A percentile compares a stretch with the other conserved stretches of the same genome.
Conservation (phyloP, 1,140 invertebrate species). For the Drosophila serrata region DNA sequence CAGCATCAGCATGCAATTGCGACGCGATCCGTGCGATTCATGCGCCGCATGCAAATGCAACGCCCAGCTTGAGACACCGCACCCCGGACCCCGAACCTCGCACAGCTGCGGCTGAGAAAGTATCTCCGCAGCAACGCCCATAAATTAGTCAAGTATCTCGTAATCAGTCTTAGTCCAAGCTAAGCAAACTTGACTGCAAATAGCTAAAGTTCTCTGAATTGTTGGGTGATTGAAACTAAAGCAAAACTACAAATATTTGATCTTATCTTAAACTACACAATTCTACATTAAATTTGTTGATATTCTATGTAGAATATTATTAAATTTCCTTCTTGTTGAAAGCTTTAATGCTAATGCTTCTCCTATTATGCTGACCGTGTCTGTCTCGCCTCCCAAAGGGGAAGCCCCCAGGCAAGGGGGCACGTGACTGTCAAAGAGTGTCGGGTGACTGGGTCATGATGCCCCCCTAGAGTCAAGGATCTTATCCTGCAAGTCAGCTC, state of each 20-base stretch:
- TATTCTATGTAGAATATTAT: background rate
- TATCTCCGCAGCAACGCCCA: background rate
- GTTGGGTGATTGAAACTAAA: background rate
- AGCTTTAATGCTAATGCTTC: too few species aligned
- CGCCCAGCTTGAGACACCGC: background rate
- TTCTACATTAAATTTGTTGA: background rate
- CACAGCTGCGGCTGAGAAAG: slow-evolving; percentile 3
- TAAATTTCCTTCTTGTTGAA: background rate
- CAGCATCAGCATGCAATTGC: slow-evolving; percentile 71
- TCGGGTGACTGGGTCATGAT: background rate
- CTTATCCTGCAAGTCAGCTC: background rate
- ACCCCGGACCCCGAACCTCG: background rate
- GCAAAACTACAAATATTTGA: background rate
- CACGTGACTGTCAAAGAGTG: background rate
- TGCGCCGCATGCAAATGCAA: slow-evolving; percentile 60
- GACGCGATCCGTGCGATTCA: slow-evolving; percentile 46
- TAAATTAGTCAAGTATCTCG: slow-evolving; percentile 9
- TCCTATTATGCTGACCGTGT: background rate
- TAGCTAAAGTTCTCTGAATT: background rate
- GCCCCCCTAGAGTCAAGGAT: background rate
- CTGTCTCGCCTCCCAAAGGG: background rate
- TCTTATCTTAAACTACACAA: background rate
- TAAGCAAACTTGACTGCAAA: background rate
- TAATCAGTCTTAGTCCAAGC: slow-evolving; percentile 12
- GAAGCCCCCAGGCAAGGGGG: background rate